Evolutionary conservation across 2,888 invertebrate species (phyloP), one percentile per base, ranked within the genome.

Genomic region (Lathronympha strigana): DNA sequence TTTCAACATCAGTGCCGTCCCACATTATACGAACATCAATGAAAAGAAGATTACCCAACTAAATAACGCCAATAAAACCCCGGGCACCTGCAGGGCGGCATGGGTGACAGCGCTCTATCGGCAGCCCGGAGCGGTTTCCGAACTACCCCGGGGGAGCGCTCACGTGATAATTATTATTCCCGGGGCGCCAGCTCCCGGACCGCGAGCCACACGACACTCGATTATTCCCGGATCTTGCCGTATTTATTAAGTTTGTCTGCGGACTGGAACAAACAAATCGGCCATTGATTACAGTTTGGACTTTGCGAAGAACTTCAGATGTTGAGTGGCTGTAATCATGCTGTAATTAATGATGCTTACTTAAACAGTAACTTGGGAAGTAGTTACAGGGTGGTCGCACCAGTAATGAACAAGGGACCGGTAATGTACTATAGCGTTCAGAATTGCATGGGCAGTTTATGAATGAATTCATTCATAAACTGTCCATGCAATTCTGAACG

Each of bases 91-190:
- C 38, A 36, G 62, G 64, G 60, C 53, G 40, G 60, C 60, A 49
- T 66, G 66, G 54, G 53, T 66, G 61, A 66, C 61, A 61, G 38
- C 55, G 47, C 63, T 49, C 60, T 66, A 66, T 66, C 54, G 66
- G 40, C 15, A 25, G 43, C 61, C 54, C 17, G 53, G 47, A 23
- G 61, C 66, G 54, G 54, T 64, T 60, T 53, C 47, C 38, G 60
- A 61, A 61, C 79, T 81, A 81, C 70, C 78, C 76, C 71, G 58
- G 61, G 76, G 82, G 79, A 74, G 68, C 68, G 79, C 73, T 75
- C 77, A 76, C 76, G 74, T 76, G 76, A 79, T 77, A 78, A 83
- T 81, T 78, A 81, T 82, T 80, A 81, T 73, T 68, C 69, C 64
- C 68, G 51, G 58, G 66, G 61, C 53, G 49, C 67, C 61, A 58